Percentiles rank a stretch among this genome's conserved stretches.
Evolutionary conservation across 2,888 invertebrate species (phyloP).

Genomic region (Spodoptera littoralis): DNA sequence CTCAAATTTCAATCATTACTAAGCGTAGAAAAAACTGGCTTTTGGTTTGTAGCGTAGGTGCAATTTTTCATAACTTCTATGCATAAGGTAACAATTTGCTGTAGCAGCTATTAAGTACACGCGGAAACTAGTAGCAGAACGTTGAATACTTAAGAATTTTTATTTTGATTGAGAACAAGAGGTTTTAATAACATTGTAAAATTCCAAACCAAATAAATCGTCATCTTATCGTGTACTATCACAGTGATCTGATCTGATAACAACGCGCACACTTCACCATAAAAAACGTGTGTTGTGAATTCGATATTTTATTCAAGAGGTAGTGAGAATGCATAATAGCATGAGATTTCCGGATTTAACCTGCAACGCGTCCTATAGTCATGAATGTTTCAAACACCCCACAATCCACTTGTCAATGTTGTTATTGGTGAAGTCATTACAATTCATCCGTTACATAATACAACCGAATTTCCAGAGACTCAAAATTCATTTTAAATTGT

Average conservation of each 20-base stretch:
- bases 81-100: too few relatives aligned
- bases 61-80: too few relatives aligned
- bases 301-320: conserved; percentile 28
- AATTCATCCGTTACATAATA: conserved; percentile 22
- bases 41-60: too few relatives aligned
- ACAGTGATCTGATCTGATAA: neutral
- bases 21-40: too few relatives aligned
- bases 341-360: conserved; percentile 26
- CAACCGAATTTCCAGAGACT: too few relatives aligned
- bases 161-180: too few relatives aligned
- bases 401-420: conserved; percentile 8
- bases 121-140: too few relatives aligned
- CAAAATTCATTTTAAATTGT: too few relatives aligned
- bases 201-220: conserved; percentile 1
- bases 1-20: too few relatives aligned
- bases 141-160: too few relatives aligned
- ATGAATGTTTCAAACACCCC: conserved; percentile 35
- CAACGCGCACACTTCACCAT: conserved; percentile 2
- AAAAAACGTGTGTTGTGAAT: conserved; percentile 7
- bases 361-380: conserved; percentile 20
- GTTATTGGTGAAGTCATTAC: conserved; percentile 18
- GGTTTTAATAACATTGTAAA: too few relatives aligned
- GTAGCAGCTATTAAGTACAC: too few relatives aligned
- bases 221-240: conserved; percentile 1
- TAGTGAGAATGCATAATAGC: conserved; percentile 24